Base-by-base conservation (phyloP, 2,113 vertebrate genomes). In the Tragelaphus imberbis region DNA sequence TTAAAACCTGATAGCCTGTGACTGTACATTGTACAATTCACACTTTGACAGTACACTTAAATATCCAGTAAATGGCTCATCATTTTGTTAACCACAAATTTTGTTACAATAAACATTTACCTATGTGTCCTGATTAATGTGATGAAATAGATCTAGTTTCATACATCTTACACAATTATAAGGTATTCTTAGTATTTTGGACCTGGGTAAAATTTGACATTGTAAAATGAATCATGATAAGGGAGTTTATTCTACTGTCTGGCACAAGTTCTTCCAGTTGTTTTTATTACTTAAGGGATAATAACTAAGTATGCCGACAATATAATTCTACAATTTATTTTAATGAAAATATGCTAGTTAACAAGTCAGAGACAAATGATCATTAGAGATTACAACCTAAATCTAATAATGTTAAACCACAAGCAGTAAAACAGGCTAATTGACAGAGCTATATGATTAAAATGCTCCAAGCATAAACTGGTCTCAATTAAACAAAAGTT, bases 271-370 rank as follows among this genome's bases (percentile, higher is more conserved):
- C 95, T 98, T 97, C 80, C 82, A 93, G 59, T 95, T 98, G 90
- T 95, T 98, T 98, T 93, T 97, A 84, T 97, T 97, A 98, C 95
- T 98, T 98, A 96, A 49, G 89, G 91, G 90, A 98, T 98, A 98
- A 98, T 98, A 98, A 97, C 94, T 98, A 98, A 98, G 93, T 91
- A 65, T 12, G 40, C 77, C 97, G 96, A 98, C 59, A 98, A 90
- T 96, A 97, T 98, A 98, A 98, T 97, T 98, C 93, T 97, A 96
- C 81, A 88, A 97, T 97, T 98, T 98, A 98, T 97, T 98, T 99
- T 98, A 98, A 98, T 91, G 98, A 91, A 95, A 98, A 98, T 92
- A 95, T 96, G n/a, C 85, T 88, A 93, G 79, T 97, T 98, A 98
- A 98, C 17, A 94, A 98, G 79, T 97, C 97, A 98, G 97, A 98